phyloP scores from a whole-genome alignment of 2,797 vertebrate species.

The Ctenosaura bakeri region DNA sequence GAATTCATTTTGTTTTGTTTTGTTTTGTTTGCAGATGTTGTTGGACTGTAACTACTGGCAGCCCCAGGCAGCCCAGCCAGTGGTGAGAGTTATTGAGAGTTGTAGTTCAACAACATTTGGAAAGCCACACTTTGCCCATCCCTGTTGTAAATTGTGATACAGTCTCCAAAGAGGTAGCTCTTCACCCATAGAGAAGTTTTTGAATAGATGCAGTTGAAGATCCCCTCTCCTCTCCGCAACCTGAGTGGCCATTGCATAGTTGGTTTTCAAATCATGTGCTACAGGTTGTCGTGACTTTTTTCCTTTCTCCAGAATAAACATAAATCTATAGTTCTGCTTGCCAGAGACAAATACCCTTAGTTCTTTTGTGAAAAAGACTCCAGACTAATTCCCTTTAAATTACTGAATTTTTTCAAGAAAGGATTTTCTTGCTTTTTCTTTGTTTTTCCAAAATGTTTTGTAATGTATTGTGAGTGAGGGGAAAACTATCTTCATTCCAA shows the following conservation, averaged over 20 bases:
- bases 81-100: background rate
- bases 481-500: background rate
- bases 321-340: background rate
- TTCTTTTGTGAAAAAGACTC: background rate
- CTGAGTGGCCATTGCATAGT: background rate
- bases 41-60: background rate
- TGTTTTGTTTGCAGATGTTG: no score
- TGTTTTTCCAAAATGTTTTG: background rate
- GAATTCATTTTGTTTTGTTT: background rate
- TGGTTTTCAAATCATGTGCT: background rate
- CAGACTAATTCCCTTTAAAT: background rate
- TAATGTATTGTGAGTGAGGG: background rate
- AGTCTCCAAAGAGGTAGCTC: background rate
- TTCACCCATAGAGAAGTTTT: no score
- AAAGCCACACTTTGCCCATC: background rate
- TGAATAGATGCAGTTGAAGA: background rate
- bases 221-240: background rate
- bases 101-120: no score
- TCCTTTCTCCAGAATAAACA: background rate
- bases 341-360: no score
- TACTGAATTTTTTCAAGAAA: no score
- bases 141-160: background rate
- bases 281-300: background rate
- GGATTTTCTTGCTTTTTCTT: background rate
- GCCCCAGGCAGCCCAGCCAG: background rate